These are phyloP conservation scores for Passer montanus DNA, from an alignment of 2,113 vertebrate species.

Conservation along the genomic window DNA sequence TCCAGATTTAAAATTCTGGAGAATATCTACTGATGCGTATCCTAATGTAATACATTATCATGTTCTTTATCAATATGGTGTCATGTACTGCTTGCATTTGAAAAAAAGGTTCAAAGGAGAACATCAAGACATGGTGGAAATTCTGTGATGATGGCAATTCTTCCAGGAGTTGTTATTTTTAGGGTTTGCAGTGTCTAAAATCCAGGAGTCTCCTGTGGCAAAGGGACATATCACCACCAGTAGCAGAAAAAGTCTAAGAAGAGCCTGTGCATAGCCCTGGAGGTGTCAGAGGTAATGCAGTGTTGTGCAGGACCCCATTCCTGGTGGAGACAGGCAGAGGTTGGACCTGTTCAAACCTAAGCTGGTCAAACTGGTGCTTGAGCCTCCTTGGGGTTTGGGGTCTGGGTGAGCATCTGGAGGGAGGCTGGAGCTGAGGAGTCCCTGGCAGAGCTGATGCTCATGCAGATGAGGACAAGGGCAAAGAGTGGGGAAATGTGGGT, in stretches of 20 bases:
- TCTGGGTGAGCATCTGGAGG: not conserved
- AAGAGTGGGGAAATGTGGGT: accelerated
- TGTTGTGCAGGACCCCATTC: not conserved
- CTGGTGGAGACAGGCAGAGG: not conserved
- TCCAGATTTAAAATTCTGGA: not conserved
- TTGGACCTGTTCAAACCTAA: not conserved
- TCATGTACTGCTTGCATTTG: not conserved
- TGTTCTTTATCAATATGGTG: no score
- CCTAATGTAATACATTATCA: not conserved
- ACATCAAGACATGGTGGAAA: accelerated
- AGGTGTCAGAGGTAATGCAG: not conserved
- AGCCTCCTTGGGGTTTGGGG: not conserved
- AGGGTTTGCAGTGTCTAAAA: not conserved
- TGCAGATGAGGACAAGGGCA: not conserved
- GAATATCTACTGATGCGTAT: not conserved
- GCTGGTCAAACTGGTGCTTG: not conserved
- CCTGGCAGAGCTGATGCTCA: not conserved
- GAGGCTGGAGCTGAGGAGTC: not conserved
- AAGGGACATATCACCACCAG: not conserved
- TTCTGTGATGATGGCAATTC: not conserved
- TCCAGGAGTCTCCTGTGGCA: not conserved
- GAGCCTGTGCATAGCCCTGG: not conserved
- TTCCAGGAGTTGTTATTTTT: not conserved
- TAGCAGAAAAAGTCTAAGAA: not conserved
- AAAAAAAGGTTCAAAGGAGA: not conserved